Conservation (phyloP, 2,888 invertebrate species). For the Himalopsyche kuldschensis region DNA sequence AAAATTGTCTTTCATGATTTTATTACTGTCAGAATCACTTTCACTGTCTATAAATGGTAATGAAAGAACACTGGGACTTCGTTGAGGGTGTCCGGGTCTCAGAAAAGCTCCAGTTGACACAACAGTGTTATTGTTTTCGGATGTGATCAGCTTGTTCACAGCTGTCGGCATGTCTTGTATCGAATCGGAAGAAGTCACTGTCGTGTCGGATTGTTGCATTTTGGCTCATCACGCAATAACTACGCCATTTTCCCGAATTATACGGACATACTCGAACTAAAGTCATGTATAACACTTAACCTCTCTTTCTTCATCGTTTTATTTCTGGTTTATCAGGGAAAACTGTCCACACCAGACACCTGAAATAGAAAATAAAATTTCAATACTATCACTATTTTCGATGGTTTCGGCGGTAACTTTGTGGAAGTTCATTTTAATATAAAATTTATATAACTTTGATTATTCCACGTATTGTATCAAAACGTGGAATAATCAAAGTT, state of each 20-base stretch:
- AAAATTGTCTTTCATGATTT: conserved; percentile 35
- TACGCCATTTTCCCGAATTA: conserved; percentile 9
- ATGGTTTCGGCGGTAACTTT: too few species aligned
- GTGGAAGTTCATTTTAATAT: too few species aligned
- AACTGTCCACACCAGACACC: not conserved
- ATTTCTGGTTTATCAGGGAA: not conserved
- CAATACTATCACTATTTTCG: too few species aligned
- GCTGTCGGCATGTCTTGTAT: conserved; percentile 34
- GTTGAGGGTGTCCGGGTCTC: not conserved
- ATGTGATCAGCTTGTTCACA: conserved; percentile 27
- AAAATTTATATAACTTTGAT: too few species aligned
- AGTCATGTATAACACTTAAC: not conserved
- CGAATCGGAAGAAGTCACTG: conserved; percentile 11
- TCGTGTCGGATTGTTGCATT: conserved; percentile 38
- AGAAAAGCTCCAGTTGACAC: conserved; percentile 16
- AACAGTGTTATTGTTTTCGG: conserved; percentile 38
- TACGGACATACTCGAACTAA: not conserved
- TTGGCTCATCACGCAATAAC: conserved; percentile 27
- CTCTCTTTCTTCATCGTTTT: not conserved
- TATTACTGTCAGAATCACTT: conserved; percentile 5
- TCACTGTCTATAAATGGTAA: conserved; percentile 16
- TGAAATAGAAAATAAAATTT: not conserved
- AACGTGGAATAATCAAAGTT: too few species aligned
- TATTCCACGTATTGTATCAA: too few species aligned
- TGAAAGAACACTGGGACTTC: not conserved